Evolutionary conservation across 2,113 vertebrate genomes (phyloP), one percentile per base, ranked within the genome.

Genomic region (Sapajus apella): DNA sequence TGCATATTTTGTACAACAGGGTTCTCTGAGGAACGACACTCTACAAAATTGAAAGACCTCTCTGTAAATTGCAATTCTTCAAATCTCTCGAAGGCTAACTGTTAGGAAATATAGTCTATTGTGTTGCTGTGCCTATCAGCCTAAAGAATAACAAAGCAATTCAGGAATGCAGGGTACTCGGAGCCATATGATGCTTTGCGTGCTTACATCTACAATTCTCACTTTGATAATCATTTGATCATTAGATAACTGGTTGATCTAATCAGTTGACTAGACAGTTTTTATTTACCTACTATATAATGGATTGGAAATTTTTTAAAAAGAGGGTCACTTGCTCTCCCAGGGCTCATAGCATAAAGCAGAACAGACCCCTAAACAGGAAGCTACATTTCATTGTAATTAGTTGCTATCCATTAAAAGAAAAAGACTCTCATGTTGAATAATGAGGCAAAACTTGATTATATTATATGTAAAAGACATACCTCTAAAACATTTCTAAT

Each of bases 1-100:
- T 93, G 52, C 87, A 35, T 77, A 73, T 37, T 95, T 87, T 96
- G 32, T 93, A 47, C 21, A 64, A 56, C 45, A 87, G n/a, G 14
- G 18, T 86, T 92, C 37, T 94, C 56, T 70, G 92, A 95, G 73
- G 37, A 93, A 23, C 25, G n/a, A 30, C 47, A 25, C 17, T 18
- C 35, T 90, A 77, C 23, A 87, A 61, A 95, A 94, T 52, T 70
- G 47, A 91, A 87, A 94, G 43, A 1, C 8, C 35, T 77, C 35
- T 70, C 10, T 90, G 18, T 94, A 80, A 79, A 76, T 58, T 70
- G 2, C 86, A 87, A 81, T 90, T 68, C 25, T 89, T 91, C 50
- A 93, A 21, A 18, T 79, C 2, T 94, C 35, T 70, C 37, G 76
- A 58, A 68, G 76, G 70, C 68, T 66, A 58, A 40, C 88, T 73